phyloP scores from a whole-genome alignment of 1,140 invertebrate genomes.

The Idris sp. region DNA sequence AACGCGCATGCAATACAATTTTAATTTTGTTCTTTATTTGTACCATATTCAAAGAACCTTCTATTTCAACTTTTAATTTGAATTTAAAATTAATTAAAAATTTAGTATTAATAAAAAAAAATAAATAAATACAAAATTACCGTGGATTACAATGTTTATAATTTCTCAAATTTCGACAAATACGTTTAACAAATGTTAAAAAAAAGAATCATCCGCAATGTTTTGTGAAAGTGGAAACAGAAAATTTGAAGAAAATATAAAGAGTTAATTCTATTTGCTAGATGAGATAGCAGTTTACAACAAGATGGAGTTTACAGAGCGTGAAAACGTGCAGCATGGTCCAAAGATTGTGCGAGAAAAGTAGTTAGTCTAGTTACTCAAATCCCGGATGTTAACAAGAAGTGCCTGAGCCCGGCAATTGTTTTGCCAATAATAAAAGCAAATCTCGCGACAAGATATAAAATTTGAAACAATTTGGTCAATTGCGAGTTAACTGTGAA shows the following conservation, averaged over 20 bases:
- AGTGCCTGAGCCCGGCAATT: conserved; percentile 26
- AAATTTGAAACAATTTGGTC: too few species aligned
- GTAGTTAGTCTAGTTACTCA: conserved; percentile 50
- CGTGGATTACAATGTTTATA: too few species aligned
- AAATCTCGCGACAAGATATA: too few species aligned
- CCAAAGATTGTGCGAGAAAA: conserved; percentile 51
- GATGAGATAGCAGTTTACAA: conserved; percentile 54
- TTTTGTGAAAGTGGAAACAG: conserved; percentile 48
- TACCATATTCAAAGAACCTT: too few species aligned
- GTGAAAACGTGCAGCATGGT: conserved; percentile 53
- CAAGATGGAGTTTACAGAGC: conserved; percentile 55
- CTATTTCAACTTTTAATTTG: not conserved
- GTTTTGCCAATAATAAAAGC: not conserved
- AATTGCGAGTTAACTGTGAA: not conserved
- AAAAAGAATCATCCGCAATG: too few species aligned
- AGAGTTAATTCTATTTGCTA: conserved; percentile 44
- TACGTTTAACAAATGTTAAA: not conserved
- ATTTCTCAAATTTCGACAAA: too few species aligned
- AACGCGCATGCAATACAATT: not conserved
- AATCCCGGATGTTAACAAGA: conserved; percentile 51
- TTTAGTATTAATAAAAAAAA: too few species aligned
- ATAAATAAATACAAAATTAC: too few species aligned
- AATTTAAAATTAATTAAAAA: too few species aligned
- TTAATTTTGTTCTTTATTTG: conserved; percentile 6
- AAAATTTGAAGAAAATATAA: conserved; percentile 48